Base-by-base conservation (phyloP, 2,797 vertebrate genomes). In the Numenius phaeopus region DNA sequence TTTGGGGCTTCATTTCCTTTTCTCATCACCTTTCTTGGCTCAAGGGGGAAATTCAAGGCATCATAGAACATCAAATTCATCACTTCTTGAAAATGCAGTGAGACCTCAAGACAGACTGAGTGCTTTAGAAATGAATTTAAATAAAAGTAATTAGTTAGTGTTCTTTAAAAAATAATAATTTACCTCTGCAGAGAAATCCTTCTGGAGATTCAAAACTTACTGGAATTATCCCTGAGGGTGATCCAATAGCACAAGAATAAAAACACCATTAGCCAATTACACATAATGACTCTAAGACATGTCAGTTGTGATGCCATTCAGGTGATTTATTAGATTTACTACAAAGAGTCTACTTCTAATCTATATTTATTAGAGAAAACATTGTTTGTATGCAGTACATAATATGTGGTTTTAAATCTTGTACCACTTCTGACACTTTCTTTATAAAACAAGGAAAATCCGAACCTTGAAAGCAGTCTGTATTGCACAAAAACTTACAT, bases 221-320 rank as follows among this genome's bases (percentile, higher is more conserved):
- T 94, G 87, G 87, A 95, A 96, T 96, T 96, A 93, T 89, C 86
- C 96, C 96, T 96, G 89, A 92, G 94, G 91, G 94, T 94, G 89
- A 96, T 95, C 85, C 94, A 98, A 97, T 92, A 96, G 85, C 91
- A 85, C 62, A 96, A 73, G 95, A 98, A 94, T 97, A 96, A 98
- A 97, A 96, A 97, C 54, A 94, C 47, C 75, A 97, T 98, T 97
- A 98, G 39, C 64, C 90, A 98, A 94, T 98, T 98, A 98, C 26
- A 94, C 57, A 47, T 97, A 98, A 98, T 97, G 92, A 94, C 94
- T 96, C 58, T 90, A 94, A 95, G 77, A 86, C 34, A 82, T 94
- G 89, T 87, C 91, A 91, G 90, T 96, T 84, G 61, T 87, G 46
- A 67, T 89, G 47, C 46, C 30, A 42, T 95, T 81, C 94, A 93